These are phyloP conservation scores for Plestiodon gilberti DNA, from an alignment of 2,113 vertebrate species.

Conservation along the genomic window DNA sequence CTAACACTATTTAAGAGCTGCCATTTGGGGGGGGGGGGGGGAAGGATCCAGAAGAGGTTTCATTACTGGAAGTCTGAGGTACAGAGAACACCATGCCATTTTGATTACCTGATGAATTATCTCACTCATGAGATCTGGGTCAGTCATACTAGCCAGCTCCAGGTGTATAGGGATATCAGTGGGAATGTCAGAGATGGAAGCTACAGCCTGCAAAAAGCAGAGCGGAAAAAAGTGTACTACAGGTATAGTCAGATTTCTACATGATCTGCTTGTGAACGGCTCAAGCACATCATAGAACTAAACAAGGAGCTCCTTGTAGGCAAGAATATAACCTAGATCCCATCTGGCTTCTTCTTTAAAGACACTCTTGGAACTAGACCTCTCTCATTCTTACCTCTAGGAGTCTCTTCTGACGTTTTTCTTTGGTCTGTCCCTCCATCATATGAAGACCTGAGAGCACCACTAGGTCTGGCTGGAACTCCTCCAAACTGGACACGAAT, in stretches of 20 bases:
- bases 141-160: constrained; percentile 97
- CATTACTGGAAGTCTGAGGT: background rate
- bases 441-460: constrained; percentile 97
- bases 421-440: constrained; percentile 95
- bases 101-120: constrained; percentile 91
- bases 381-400: constrained; percentile 78
- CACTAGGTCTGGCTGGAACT: constrained; percentile 93
- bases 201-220: constrained; percentile 79
- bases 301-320: background rate
- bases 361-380: background rate
- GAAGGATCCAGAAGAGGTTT: background rate
- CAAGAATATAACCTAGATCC: background rate
- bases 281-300: background rate
- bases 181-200: constrained; percentile 86
- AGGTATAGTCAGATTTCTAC: background rate
- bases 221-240: background rate
- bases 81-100: background rate
- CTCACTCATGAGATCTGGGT: constrained; percentile 90
- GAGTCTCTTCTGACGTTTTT: constrained; percentile 85
- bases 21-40: background rate
- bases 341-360: accelerated
- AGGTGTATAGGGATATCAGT: constrained; percentile 90
- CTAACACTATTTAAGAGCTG: background rate
- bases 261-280: background rate
- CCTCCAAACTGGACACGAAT: constrained; percentile 91